Base-by-base conservation (phyloP, 2,797 vertebrate genomes). In the Oreochromis mossambicus region DNA sequence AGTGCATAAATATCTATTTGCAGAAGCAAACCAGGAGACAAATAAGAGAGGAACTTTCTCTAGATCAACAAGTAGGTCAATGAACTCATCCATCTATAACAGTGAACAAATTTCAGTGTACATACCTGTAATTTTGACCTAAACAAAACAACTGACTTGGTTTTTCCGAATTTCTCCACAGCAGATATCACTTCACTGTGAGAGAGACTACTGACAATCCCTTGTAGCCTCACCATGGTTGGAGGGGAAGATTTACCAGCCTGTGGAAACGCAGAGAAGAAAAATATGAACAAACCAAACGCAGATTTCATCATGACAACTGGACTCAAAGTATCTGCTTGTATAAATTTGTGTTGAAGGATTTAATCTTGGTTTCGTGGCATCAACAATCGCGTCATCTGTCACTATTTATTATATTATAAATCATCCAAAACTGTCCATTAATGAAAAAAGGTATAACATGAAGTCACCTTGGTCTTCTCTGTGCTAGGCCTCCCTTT, bases 81-180 rank as follows among this genome's bases (percentile, higher is more conserved):
- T 19, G 17, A n/a, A n/a, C 50, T 51, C 8, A 51, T 51, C 8
- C 19, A 51, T 9, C 50, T 51, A n/a, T 8, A 9, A 9, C 8
- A n/a, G 8, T 50, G 8, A 12, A 1, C 19, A 52, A 52, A 52
- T 52, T 21, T 52, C 19, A 15, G 24, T 32, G 17, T 15, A 55
- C 87, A 5, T 61, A 94, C 94, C 90, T 90, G 26, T 9, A 1
- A 1, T 51, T 0, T 78, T 21, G 68, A 29, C 9, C 93, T 86
- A 61, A 96, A 89, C 32, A 98, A 85, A 0, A 97, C 89, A 12
- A 97, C 87, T 9, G 97, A 96, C 50, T 92, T 96, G 6, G 97
- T 95, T 94, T 97, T 97, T 77, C 98, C 97, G 61, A 97, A 98
- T 0, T 94, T 86, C 76, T 97, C 94, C 48, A 97, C 79, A 2